Conservation (phyloP, 2,113 vertebrate species). For the Oxyruncus cristatus region DNA sequence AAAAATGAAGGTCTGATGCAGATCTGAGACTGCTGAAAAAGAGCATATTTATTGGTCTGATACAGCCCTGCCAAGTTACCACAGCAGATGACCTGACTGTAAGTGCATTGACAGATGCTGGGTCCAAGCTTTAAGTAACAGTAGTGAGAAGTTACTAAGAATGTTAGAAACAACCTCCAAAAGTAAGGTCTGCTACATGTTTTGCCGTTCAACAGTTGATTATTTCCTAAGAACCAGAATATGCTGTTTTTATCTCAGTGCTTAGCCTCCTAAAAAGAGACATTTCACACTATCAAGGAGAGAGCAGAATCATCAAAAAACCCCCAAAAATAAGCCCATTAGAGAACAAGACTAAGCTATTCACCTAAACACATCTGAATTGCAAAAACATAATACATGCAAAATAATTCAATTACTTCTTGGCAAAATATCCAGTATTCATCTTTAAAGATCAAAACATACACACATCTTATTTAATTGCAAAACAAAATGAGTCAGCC, state of each 20-base stretch:
- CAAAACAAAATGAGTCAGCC: slow-evolving; percentile 60
- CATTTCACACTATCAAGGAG: neutral
- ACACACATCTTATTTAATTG: slow-evolving; percentile 1
- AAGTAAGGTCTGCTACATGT: neutral
- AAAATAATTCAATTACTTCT: slow-evolving; percentile 2
- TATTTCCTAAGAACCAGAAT: neutral
- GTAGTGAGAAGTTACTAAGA: neutral
- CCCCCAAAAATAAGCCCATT: neutral
- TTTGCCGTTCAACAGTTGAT: neutral
- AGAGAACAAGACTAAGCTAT: neutral
- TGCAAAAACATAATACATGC: neutral
- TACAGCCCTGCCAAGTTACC: neutral
- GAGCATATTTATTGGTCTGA: neutral
- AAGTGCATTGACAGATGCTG: neutral
- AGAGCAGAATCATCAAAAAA: neutral
- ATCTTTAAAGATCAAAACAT: slow-evolving; percentile 23
- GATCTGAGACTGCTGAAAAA: neutral
- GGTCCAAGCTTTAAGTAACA: neutral
- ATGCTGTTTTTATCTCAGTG: neutral
- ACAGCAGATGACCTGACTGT: neutral
- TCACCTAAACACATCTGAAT: neutral
- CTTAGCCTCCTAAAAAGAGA: neutral
- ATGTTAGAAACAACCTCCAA: neutral
- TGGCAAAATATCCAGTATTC: neutral
- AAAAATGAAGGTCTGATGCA: neutral